Base-by-base conservation (phyloP, 2,888 invertebrate species). In the Chymomyza procnemis region DNA sequence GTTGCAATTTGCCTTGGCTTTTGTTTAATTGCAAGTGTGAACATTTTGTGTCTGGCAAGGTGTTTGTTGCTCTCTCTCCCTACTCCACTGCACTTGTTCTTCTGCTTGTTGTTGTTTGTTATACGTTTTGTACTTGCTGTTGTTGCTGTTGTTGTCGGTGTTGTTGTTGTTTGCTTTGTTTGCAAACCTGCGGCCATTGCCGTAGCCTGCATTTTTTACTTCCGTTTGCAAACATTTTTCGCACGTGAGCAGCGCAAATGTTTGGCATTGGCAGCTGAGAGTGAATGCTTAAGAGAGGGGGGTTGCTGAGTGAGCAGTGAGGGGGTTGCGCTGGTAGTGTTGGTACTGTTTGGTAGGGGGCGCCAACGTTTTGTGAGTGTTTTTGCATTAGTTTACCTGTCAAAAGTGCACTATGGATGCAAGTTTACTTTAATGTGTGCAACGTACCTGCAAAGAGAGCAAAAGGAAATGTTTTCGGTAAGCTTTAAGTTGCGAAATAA, bases 1-100 rank as follows among this genome's bases (percentile, higher is more conserved):
- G 52, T 14, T 61, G 71, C 52, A 58, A 41, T 54, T 30, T 47
- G 67, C 60, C 57, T 59, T 52, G 56, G 41, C 57, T 54, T 57
- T 52, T 64, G 63, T 66, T 74, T 76, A 85, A 80, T 78, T 85
- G 83, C 76, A 71, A 79, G 86, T 79, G 84, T 76, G 76, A 83
- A 85, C 66, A 80, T 75, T 74, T 74, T 34, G 34, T 70, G 69
- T 72, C 62, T 80, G 26, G 26, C 26, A 6, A 69, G 79, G 52
- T 34, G 61, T 46, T 64, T 64, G 59, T 50, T 50, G 19, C 34
- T 30, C 26, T 21, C 30, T 66, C 16, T 34, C 9, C 4, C 2
- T 41, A 59, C 14, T 21, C 52, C 30, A n/a, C n/a, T n/a, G n/a
- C 56, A 47, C 21, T 61, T 26, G 26, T 16, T 64, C 6, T 46